Evolutionary conservation across 2,113 vertebrate species (phyloP).

Genomic region (Mobula birostris): DNA sequence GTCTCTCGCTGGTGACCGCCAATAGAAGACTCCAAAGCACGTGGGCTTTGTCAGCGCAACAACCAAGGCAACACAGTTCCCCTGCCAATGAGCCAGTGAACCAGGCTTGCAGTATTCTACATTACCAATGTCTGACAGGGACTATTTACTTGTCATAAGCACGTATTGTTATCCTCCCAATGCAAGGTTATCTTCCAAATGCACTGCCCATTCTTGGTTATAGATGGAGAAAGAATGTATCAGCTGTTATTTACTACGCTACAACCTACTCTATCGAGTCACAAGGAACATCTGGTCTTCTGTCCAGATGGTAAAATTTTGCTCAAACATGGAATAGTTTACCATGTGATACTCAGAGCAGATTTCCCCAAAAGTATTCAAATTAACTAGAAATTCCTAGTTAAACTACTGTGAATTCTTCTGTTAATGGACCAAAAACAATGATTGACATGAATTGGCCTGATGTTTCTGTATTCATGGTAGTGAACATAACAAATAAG

Average conservation of each 20-base stretch:
- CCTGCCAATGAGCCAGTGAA: too few species aligned
- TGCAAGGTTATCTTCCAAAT: background rate
- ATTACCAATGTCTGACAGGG: too few species aligned
- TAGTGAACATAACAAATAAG: background rate
- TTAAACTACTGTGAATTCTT: background rate
- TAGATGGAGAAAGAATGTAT: background rate
- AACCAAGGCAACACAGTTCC: too few species aligned
- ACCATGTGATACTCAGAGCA: background rate
- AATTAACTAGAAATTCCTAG: background rate
- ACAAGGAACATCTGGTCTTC: background rate
- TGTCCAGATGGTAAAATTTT: background rate
- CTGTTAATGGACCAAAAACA: background rate
- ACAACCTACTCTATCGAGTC: background rate
- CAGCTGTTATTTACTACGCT: background rate
- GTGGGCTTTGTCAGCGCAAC: too few species aligned
- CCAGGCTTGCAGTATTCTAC: too few species aligned
- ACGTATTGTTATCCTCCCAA: background rate
- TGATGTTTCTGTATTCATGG: background rate
- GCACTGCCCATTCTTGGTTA: background rate
- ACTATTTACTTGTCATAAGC: too few species aligned
- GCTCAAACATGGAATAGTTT: background rate
- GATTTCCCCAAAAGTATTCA: background rate
- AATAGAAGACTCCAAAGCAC: too few species aligned
- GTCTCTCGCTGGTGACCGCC: too few species aligned
- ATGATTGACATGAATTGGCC: background rate